Percentiles rank a stretch among this genome's conserved stretches.
Conservation (phyloP, 2,888 invertebrate species). For the Amphimallon solstitiale region DNA sequence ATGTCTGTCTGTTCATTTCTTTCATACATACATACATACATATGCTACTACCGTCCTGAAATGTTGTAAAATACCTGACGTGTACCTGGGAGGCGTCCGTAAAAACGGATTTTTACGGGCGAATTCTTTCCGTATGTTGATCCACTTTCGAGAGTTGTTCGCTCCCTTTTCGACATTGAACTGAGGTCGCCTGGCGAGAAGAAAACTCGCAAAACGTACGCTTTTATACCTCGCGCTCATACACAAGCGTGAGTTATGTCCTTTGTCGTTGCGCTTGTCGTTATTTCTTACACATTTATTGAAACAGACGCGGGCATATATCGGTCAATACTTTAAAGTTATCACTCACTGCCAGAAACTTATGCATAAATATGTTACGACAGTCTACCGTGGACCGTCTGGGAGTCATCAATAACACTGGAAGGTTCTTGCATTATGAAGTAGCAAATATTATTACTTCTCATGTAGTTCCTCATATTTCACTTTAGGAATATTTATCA, state of each 20-base stretch:
- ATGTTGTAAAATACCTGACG: slow-evolving; percentile 37
- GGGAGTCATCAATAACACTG: not conserved
- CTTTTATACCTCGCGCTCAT: too few species aligned
- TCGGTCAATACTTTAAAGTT: too few species aligned
- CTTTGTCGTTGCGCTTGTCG: too few species aligned
- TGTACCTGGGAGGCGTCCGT: slow-evolving; percentile 33
- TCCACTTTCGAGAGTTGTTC: slow-evolving; percentile 21
- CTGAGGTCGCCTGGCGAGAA: too few species aligned
- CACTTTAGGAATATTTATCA: too few species aligned
- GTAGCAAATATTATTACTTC: not conserved
- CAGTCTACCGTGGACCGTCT: too few species aligned
- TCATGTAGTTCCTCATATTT: not conserved
- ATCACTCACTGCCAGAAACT: too few species aligned
- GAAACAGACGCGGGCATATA: too few species aligned
- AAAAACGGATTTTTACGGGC: slow-evolving; percentile 38
- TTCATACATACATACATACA: not conserved
- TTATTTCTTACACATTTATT: too few species aligned
- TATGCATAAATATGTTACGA: too few species aligned
- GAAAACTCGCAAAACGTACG: too few species aligned
- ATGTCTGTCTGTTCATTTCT: slow-evolving; percentile 8
- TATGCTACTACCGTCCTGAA: not conserved
- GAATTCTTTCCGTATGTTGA: slow-evolving; percentile 33
- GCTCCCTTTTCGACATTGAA: slow-evolving; percentile 3
- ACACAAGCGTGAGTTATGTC: too few species aligned
- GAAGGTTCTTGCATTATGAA: not conserved